Base-by-base conservation (phyloP, 2,113 vertebrate species). In the Taurulus bubalis region DNA sequence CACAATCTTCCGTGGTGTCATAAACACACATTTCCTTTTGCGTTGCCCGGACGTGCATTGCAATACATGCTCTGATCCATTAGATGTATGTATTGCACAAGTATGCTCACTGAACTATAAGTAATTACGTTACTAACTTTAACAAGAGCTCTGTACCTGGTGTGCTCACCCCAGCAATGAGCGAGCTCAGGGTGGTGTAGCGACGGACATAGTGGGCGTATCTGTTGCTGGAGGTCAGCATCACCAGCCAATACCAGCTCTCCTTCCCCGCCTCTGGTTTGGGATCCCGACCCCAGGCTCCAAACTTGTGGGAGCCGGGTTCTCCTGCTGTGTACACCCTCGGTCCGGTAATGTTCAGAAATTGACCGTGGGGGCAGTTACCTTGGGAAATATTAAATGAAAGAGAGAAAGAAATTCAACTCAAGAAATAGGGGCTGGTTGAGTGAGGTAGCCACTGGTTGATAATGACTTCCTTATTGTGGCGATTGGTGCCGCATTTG, bases 221-320 rank as follows among this genome's bases (percentile, higher is more conserved):
- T 53, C 8, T 86, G 64, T 93, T 94, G 83, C 90, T 84, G 60
- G 76, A 82, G 6, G 91, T 93, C 88, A 96, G 1, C 16, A 88
- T 74, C 16, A 94, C 93, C 60, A 90, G 24, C 95, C 95, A 96
- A 42, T 95, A 85, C 90, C 91, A 94, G 60, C 38, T 82, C 87
- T 95, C 92, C 60, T 92, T 94, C 58, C 93, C 95, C 0, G 45
- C 51, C 26, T 80, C 90, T 12, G 95, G 95, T 63, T 90, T 88
- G 1, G 95, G 93, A 80, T 96, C 95, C 15, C 68, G 91, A 59
- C 95, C 95, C 95, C 95, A 96, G 56, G 90, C 89, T 14, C 95
- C 95, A 22, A 90, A 95, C 45, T 64, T 26, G 47, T 90, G 90
- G 1, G 92, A 92, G 4, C 89, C 90, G 1, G 93, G 93, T 51